Evolutionary conservation across 2,888 invertebrate genomes (phyloP).

Genomic region (Brachynemurus nebulosus): DNA sequence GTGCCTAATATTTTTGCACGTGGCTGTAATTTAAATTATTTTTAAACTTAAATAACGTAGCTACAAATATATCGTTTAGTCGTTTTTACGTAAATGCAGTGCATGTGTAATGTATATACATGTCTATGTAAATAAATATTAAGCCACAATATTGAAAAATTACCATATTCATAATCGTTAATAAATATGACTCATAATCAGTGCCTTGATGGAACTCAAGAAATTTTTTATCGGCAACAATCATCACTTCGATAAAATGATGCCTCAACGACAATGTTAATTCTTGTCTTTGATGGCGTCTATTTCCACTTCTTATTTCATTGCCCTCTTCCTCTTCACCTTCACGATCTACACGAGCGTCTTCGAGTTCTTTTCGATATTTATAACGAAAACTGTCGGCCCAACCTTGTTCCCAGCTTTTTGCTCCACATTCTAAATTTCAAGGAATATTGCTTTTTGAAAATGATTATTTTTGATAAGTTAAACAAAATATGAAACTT

Average conservation of each 20-base stretch:
- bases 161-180: constrained; percentile 58
- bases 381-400: constrained; percentile 23
- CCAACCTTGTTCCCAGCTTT: constrained; percentile 29
- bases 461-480: background rate
- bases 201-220: constrained; percentile 46
- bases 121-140: background rate
- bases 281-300: constrained; percentile 21
- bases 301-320: too few relatives aligned
- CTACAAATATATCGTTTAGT: too few relatives aligned
- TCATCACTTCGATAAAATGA: constrained; percentile 42
- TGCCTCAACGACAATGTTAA: constrained; percentile 31
- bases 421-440: constrained; percentile 24
- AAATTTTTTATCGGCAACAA: constrained; percentile 55
- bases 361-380: too few relatives aligned
- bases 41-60: too few relatives aligned
- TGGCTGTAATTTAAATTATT: too few relatives aligned
- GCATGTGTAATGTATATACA: constrained; percentile 8
- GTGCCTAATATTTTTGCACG: too few relatives aligned
- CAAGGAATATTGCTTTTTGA: background rate
- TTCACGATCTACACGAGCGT: too few relatives aligned
- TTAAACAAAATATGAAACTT: too few relatives aligned
- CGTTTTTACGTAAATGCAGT: constrained; percentile 4
- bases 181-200: constrained; percentile 47
- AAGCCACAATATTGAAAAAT: constrained; percentile 6
- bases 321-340: background rate